Percentiles rank a stretch among this genome's conserved stretches.
These are phyloP conservation scores for Sebastes elongatus DNA, from an alignment of 2,797 vertebrate genomes.

Conservation along the genomic window DNA sequence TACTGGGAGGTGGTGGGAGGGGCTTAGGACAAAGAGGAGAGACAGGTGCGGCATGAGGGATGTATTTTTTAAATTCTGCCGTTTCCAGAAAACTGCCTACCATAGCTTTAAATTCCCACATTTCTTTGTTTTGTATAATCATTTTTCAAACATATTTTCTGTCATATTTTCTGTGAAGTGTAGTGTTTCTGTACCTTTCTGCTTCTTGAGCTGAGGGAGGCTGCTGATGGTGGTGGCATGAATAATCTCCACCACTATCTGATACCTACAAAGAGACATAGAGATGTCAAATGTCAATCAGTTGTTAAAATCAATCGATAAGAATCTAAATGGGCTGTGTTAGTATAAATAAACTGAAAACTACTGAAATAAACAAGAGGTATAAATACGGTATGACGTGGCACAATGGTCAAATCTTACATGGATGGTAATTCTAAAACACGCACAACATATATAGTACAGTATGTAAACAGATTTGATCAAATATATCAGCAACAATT, in stretches of 20 bases:
- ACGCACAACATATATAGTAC: not conserved
- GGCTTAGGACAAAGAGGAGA: too few relatives aligned
- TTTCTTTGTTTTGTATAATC: not conserved
- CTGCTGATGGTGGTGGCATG: conserved; percentile 98
- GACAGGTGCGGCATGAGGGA: too few relatives aligned
- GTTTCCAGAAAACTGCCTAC: not conserved
- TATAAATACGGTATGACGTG: not conserved
- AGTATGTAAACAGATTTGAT: not conserved
- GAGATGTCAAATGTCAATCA: not conserved
- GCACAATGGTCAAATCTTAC: not conserved
- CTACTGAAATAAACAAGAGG: not conserved
- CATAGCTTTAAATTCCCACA: not conserved
- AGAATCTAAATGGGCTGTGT: not conserved
- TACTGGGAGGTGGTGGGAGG: too few relatives aligned
- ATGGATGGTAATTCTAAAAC: not conserved
- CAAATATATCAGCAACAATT: not conserved
- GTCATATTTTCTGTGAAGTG: not conserved
- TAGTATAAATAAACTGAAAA: not conserved
- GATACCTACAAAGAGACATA: conserved; percentile 86
- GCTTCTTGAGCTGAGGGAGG: conserved; percentile 95
- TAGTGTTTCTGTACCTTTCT: conserved; percentile 87
- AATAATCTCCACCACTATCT: conserved; percentile 98
- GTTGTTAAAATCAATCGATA: not conserved
- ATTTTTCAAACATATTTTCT: not conserved
- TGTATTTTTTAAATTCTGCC: too few relatives aligned